Conservation (phyloP, 2,797 vertebrate genomes). For the Antennarius maculatus region DNA sequence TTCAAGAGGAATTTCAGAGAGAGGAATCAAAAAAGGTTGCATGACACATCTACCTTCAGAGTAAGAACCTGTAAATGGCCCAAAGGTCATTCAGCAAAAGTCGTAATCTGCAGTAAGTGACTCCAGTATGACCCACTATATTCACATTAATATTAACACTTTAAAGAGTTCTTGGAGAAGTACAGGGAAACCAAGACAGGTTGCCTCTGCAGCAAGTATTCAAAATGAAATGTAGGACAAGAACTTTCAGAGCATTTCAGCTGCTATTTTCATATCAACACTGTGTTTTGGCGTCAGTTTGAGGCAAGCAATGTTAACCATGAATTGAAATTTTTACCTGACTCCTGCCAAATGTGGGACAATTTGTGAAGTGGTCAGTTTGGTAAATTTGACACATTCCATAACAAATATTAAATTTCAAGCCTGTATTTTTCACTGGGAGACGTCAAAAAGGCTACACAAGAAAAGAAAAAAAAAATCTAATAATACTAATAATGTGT, state of each 20-base stretch:
- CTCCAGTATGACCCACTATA: slow-evolving; percentile 35
- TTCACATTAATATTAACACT: slow-evolving; percentile 15
- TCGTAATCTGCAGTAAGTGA: slow-evolving; percentile 44
- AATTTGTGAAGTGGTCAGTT: no score
- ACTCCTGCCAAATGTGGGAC: no score
- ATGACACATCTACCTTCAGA: slow-evolving; percentile 72
- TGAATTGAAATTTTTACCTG: no score
- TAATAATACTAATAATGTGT: no score
- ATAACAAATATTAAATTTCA: no score
- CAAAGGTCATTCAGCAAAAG: slow-evolving; percentile 53
- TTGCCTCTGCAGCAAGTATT: slow-evolving; percentile 4
- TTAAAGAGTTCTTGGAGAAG: slow-evolving; percentile 6
- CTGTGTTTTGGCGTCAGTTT: neutral
- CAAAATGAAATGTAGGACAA: neutral
- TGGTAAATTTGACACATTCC: no score
- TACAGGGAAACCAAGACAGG: neutral
- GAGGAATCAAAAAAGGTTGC: slow-evolving; percentile 70
- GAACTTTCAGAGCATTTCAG: slow-evolving; percentile 2
- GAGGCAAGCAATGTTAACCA: no score
- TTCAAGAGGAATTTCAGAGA: slow-evolving; percentile 72
- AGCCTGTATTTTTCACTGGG: no score
- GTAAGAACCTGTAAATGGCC: slow-evolving; percentile 57
- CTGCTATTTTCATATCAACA: neutral
- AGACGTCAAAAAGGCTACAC: no score
- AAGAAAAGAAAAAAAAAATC: no score